A percentile compares a stretch with the other conserved stretches of the same genome.
Conservation (phyloP, 1,140 invertebrate genomes). For the Drosophila miranda region DNA sequence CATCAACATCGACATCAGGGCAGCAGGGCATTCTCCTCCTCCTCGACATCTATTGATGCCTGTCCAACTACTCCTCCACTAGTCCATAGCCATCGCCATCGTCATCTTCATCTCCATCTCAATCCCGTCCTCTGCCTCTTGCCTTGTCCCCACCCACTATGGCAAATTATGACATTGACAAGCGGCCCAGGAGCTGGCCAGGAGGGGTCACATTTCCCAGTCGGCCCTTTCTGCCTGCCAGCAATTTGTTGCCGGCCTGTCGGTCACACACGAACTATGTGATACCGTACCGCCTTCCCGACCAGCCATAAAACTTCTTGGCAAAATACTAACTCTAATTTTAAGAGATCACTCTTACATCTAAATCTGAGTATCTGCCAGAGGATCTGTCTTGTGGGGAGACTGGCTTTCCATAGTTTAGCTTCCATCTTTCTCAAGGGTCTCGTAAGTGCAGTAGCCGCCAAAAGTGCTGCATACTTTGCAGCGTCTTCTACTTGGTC, state of each 20-base stretch:
- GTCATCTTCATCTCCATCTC: constrained; percentile 7
- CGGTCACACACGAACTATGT: constrained; percentile 43
- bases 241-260: constrained; percentile 64
- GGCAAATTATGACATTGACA: constrained; percentile 80
- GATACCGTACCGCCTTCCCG: neutral
- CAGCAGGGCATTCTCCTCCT: constrained; percentile 1
- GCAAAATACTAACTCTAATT: neutral
- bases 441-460: constrained; percentile 32
- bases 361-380: neutral
- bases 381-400: neutral
- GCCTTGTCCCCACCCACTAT: constrained; percentile 43
- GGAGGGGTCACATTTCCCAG: constrained; percentile 71
- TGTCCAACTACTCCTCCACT: constrained; percentile 30
- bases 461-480: constrained; percentile 73
- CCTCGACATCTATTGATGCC: constrained; percentile 61
- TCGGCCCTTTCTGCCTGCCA: constrained; percentile 39
- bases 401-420: neutral
- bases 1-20: constrained; percentile 46
- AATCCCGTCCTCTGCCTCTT: neutral
- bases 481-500: constrained; percentile 64
- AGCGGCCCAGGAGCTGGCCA: constrained; percentile 30
- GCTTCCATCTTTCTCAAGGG: constrained; percentile 24
- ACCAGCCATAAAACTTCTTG: neutral
- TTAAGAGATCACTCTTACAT: too few relatives aligned
- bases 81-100: constrained; percentile 57